Conservation (phyloP, 1,140 invertebrate genomes). For the Eurytemora carolleeae region DNA sequence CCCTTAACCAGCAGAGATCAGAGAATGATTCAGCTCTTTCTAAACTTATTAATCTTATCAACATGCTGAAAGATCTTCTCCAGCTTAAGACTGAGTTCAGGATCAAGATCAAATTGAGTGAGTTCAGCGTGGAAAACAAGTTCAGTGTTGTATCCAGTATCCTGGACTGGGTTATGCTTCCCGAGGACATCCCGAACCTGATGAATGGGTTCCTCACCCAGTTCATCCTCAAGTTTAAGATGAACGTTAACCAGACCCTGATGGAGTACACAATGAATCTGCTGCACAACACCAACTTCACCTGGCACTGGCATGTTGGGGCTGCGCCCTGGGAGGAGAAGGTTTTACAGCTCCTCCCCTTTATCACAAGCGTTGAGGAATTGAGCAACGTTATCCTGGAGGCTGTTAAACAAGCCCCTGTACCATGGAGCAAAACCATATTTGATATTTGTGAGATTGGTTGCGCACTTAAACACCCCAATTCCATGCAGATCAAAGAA, state of each 20-base stretch:
- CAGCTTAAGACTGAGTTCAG: neutral
- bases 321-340: slow-evolving; percentile 11
- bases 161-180: slow-evolving; percentile 3
- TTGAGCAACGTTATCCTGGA: slow-evolving; percentile 3
- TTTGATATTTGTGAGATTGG: neutral
- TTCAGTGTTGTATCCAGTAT: neutral
- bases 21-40: neutral
- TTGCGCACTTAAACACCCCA: neutral
- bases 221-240: neutral
- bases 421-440: slow-evolving; percentile 10
- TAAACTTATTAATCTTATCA: slow-evolving; percentile 1
- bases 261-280: slow-evolving; percentile 1
- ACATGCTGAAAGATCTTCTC: slow-evolving; percentile 5
- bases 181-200: slow-evolving; percentile 4
- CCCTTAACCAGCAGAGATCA: slow-evolving; percentile 2
- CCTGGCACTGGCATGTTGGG: slow-evolving; percentile 14
- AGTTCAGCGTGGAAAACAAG: slow-evolving; percentile 1
- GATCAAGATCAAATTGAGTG: slow-evolving; percentile 1
- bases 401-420: slow-evolving; percentile 2
- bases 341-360: neutral
- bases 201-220: neutral
- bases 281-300: neutral
- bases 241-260: neutral
- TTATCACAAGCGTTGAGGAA: neutral
- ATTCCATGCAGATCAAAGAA: neutral